Conservation (phyloP, 2,888 invertebrate species). For the Mamestra brassicae region DNA sequence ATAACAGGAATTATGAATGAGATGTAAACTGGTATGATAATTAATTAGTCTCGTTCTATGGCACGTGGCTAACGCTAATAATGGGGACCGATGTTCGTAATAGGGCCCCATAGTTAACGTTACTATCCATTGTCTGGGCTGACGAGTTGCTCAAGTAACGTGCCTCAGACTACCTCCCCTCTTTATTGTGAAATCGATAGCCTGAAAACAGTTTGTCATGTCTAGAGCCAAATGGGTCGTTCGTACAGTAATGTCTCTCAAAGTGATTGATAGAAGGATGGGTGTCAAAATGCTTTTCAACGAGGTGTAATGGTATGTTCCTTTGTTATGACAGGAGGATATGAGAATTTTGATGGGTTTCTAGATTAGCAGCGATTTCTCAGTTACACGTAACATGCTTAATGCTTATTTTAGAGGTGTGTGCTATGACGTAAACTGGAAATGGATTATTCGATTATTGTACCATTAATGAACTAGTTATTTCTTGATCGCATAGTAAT, state of each 20-base stretch:
- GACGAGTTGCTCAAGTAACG: constrained; percentile 28
- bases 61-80: constrained; percentile 1
- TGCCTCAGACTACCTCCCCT: neutral
- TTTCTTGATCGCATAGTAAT: neutral
- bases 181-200: constrained; percentile 20
- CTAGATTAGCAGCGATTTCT: neutral
- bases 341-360: constrained; percentile 16
- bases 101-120: constrained; percentile 7
- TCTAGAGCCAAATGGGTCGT: constrained; percentile 32
- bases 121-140: constrained; percentile 43
- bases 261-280: constrained; percentile 37
- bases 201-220: constrained; percentile 17
- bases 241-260: constrained; percentile 15
- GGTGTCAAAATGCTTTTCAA: constrained; percentile 48
- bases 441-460: constrained; percentile 18
- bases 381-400: neutral
- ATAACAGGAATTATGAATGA: constrained; percentile 42
- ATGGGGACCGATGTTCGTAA: constrained; percentile 9
- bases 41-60: constrained; percentile 12
- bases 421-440: constrained; percentile 6
- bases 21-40: constrained; percentile 29
- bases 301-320: constrained; percentile 13
- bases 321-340: constrained; percentile 38
- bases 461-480: constrained; percentile 8
- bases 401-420: constrained; percentile 17